These are phyloP conservation scores for Helicolenus hilgendorfi DNA, from an alignment of 2,797 vertebrate species.

Conservation along the genomic window DNA sequence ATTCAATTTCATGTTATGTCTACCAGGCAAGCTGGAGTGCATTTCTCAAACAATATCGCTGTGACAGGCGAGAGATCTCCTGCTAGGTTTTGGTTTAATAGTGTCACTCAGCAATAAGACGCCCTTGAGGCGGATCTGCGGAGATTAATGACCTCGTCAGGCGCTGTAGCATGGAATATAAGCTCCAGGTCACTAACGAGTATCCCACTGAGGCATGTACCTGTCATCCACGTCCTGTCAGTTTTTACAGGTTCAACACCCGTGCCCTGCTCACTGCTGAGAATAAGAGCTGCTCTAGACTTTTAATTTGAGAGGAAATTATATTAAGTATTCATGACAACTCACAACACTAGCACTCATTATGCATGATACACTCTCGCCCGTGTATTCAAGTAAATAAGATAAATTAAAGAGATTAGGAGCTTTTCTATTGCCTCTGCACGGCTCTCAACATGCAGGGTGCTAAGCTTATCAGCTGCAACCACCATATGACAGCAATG, in stretches of 20 bases:
- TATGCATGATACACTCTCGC: not conserved
- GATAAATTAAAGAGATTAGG: not conserved
- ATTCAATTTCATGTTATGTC: not conserved
- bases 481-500: too few species aligned
- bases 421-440: not conserved
- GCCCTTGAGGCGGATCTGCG: not conserved
- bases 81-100: not conserved
- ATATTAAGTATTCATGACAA: not conserved
- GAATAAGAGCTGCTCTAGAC: not conserved
- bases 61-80: not conserved
- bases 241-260: constrained; percentile 14
- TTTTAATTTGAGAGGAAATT: not conserved
- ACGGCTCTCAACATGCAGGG: not conserved
- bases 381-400: not conserved
- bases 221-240: constrained; percentile 31
- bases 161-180: not conserved
- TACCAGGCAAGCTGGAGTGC: not conserved
- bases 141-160: constrained; percentile 31
- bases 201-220: constrained; percentile 11
- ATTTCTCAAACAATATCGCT: not conserved
- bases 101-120: constrained; percentile 2
- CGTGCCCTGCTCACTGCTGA: not conserved
- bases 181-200: constrained; percentile 38
- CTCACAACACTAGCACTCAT: not conserved
- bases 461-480: too few species aligned